Percentiles rank a stretch among this genome's conserved stretches.
phyloP scores from a whole-genome alignment of 1,140 invertebrate genomes.

The Akabosia matsudoensis region DNA sequence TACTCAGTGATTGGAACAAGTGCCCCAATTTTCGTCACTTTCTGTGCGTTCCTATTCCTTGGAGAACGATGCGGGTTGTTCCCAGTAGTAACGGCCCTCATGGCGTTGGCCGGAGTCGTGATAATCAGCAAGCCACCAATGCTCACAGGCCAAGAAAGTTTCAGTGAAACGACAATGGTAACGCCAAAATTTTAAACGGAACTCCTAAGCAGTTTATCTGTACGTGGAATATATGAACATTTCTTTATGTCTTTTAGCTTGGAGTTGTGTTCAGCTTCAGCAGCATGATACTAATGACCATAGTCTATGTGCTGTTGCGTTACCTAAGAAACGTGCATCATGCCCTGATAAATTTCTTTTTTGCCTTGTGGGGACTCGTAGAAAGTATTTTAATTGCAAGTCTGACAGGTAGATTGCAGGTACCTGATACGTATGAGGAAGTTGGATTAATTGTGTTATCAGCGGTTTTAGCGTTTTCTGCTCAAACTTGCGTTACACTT shows the following conservation, averaged over 20 bases:
- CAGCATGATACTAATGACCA: conserved; percentile 26
- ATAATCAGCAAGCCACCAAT: conserved; percentile 29
- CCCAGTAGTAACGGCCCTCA: conserved; percentile 18
- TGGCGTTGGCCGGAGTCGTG: conserved; percentile 21
- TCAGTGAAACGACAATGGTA: conserved; percentile 15
- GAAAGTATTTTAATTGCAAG: conserved; percentile 21
- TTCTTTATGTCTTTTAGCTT: not conserved
- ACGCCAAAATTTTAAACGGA: too few species aligned
- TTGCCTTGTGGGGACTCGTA: conserved; percentile 32
- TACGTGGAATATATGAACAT: not conserved
- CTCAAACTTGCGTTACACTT: conserved; percentile 38
- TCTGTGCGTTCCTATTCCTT: conserved; percentile 22
- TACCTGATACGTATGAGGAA: conserved; percentile 14
- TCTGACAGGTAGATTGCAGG: conserved; percentile 2
- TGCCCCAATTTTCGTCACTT: conserved; percentile 33
- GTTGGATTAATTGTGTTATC: conserved; percentile 22
- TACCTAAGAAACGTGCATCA: conserved; percentile 37
- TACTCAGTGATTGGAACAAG: conserved; percentile 26
- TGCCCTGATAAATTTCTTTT: conserved; percentile 22
- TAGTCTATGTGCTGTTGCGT: conserved; percentile 26
- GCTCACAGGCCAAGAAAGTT: conserved; percentile 5
- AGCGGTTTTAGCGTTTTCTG: conserved; percentile 35
- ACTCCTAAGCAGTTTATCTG: not conserved
- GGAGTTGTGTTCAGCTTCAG: conserved; percentile 23
- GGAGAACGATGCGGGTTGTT: conserved; percentile 31